Base-by-base conservation (phyloP, 2,888 invertebrate species). In the Notodonta ziczac region DNA sequence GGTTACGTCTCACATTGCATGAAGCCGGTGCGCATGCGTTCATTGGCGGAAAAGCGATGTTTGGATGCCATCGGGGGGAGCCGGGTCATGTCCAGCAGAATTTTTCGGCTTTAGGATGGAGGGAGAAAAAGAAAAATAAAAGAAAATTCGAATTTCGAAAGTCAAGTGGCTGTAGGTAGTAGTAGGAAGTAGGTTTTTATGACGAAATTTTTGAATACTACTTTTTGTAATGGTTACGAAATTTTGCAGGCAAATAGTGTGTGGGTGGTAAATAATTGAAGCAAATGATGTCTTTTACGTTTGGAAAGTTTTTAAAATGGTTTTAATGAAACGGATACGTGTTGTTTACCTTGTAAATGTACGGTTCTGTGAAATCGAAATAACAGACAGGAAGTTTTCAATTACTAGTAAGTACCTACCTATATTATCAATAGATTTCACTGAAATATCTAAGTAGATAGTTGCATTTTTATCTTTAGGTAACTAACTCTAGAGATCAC, bases 291-390 rank as follows among this genome's bases (percentile, higher is more conserved):
- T 12, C 32, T 52, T 51, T 51, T 13, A 32, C 4, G 32, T 32
- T 52, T 52, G 2, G 52, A 52, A 52, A 52, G 52, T 52, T 52
- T 52, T 32, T 51, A 51, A 51, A 51, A 51, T 24, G 24, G 14
- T 48, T 48, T 51, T 52, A 32, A 52, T 52, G 13, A 50, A 46
- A 46, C 46, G 46, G 46, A 46, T 46, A 42, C 42, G 42, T 42
- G 42, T 10, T 46, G 46, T 46, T 51, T 42, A 60, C n/a, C 51
- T 32, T 55, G 44, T 57, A 55, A 58, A 58, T 57, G 51, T 48
- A 55, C 40, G 58, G 32, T 61, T 32, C 9, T 54, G 52, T 32
- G 52, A 32, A 52, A 54, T 39, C 39, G 39, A 54, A 53, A 14
- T 54, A 54, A 54, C 7, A 14, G 39, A 14, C 54, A 54, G 54